phyloP scores from a whole-genome alignment of 2,888 invertebrate species.

The Crossocerus cetratus region DNA sequence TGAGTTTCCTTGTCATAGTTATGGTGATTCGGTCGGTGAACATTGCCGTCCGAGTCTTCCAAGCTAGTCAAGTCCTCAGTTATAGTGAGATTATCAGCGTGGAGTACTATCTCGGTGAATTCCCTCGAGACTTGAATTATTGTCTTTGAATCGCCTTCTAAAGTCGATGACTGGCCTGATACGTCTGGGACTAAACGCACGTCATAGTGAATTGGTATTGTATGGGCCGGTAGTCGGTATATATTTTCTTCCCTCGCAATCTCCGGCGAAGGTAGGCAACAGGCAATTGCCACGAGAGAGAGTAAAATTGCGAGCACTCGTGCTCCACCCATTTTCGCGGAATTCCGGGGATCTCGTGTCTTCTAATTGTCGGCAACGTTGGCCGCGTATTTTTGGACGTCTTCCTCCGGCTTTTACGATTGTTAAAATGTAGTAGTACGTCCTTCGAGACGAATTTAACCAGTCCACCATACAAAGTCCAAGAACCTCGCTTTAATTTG shows the following conservation, averaged over 20 bases:
- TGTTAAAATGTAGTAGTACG: not conserved
- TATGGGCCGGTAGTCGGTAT: slow-evolving; percentile 78
- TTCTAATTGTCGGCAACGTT: too few species aligned
- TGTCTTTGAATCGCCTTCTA: slow-evolving; percentile 49
- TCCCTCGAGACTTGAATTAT: slow-evolving; percentile 38
- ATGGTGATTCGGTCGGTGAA: slow-evolving; percentile 25
- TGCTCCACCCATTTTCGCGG: not conserved
- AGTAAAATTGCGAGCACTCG: not conserved
- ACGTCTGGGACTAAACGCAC: slow-evolving; percentile 78
- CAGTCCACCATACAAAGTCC: too few species aligned
- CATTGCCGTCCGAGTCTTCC: not conserved
- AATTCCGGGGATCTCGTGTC: not conserved
- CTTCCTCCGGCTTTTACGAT: too few species aligned
- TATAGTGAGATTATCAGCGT: slow-evolving; percentile 16
- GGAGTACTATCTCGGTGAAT: slow-evolving; percentile 27
- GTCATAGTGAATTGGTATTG: slow-evolving; percentile 79
- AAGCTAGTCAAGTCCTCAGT: slow-evolving; percentile 32
- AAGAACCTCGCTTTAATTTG: too few species aligned
- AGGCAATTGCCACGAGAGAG: not conserved
- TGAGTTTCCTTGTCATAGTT: slow-evolving; percentile 21
- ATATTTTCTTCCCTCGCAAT: too few species aligned
- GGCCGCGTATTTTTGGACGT: too few species aligned
- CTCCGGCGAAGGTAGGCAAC: not conserved
- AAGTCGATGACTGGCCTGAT: slow-evolving; percentile 58
- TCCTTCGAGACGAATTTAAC: not conserved